Conservation (phyloP, 2,113 vertebrate species). For the Leptobrachium ailaonicum region DNA sequence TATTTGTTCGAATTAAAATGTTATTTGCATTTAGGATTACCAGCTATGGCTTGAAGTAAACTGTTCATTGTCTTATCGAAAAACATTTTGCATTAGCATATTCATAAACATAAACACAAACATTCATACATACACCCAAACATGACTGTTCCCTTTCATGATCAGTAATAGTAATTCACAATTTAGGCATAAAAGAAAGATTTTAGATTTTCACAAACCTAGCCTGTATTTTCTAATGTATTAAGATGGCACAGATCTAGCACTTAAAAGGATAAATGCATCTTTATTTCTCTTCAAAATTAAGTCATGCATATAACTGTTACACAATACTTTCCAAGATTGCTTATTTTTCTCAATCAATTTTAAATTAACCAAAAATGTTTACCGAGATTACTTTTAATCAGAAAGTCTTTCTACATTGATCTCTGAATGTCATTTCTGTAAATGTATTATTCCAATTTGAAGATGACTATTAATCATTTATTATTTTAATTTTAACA, state of each 20-base stretch:
- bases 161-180: no score
- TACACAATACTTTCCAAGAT: neutral
- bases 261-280: no score
- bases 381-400: constrained; percentile 13
- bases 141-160: no score
- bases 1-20: neutral
- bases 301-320: neutral
- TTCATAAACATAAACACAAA: no score
- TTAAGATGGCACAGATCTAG: no score
- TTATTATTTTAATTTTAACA: neutral
- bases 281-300: neutral
- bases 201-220: no score
- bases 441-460: neutral
- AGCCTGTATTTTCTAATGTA: no score
- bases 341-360: neutral
- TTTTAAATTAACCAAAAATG: constrained; percentile 16
- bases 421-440: neutral
- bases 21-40: neutral
- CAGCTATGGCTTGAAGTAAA: no score
- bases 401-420: neutral
- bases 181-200: no score
- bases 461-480: neutral
- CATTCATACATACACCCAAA: no score
- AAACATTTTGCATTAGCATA: no score
- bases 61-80: no score